Evolutionary conservation across 64 coral and sea anemone species (phyloP), one percentile per base, ranked within the genome.

Genomic region (Astreopora myriophthalma): DNA sequence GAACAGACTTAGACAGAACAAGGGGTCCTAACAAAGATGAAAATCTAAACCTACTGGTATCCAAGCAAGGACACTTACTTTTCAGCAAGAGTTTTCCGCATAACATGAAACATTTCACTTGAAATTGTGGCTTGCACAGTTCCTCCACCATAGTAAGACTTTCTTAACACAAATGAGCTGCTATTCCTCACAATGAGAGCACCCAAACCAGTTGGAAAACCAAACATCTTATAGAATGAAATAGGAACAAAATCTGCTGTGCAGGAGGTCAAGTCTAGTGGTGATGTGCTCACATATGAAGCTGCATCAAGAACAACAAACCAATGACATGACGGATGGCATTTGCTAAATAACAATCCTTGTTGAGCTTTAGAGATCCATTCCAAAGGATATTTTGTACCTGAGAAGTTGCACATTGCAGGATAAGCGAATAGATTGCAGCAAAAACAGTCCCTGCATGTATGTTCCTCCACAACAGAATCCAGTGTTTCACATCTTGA

Each of bases 181-280:
- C 70, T 87, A 11, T 93, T 95, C 13, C 52, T 85, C 5, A 98
- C 90, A 27, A 98, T 40, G 8, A 98, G 82, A 26, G 93, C 96
- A 23, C 96, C 96, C 73, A 98, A 85, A 8, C 96, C 96, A 75
- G 96, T 98, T 52, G 96, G 96, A 85, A 98, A 98, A 52, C 96
- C 96, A 93, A 98, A 98, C 31, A 98, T 89, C 40, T 98, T 98
- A 66, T 98, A 98, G 83, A 98, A 98, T 30, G 96, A 98, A 33
- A 98, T 29, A 44, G 96, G 93, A 78, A 98, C 69, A 83, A 95
- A 98, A 69, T 98, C 96, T 75, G 93, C 85, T 27, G 88, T 2
- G 34, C 79, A 93, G 1, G 34, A 80, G 34, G 17, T 46, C 16
- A 98, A 72, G 80, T 98, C 96, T 39, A 98, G 69, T 30, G 81